Base-by-base conservation (phyloP, 2,113 vertebrate genomes). In the Struthidea cinerea region DNA sequence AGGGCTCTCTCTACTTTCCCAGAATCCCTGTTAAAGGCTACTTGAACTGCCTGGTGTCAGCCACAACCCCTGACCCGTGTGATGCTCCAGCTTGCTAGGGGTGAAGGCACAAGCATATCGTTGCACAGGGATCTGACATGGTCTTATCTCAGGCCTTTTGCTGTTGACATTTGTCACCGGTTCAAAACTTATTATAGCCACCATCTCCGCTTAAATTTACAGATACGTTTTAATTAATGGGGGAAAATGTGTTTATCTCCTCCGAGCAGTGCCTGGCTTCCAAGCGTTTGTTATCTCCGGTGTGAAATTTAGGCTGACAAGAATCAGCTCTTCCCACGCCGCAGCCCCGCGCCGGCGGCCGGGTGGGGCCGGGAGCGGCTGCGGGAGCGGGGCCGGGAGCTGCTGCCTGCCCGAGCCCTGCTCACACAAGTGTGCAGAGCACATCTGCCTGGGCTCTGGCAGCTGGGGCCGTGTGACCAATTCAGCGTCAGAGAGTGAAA, bases 231-330 rank as follows among this genome's bases (percentile, higher is more conserved):
- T 97, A 96, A 98, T 98, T 97, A 97, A 93, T 33, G 63, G 88
- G 87, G 74, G 44, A 16, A 82, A 89, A 94, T 14, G 89, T 56
- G 97, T 97, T 98, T 98, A 97, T 98, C 98, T 98, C 95, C 96
- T 97, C 94, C 94, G 84, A 95, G 97, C 98, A 99, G 98, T 41
- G 94, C 96, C 92, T 75, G 90, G 90, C 94, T 98, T 98, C 97
- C 93, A 67, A 92, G 95, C 97, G 57, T 96, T 97, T 96, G 97
- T 98, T 98, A 98, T 98, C 98, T 97, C 93, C 91, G 97, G 98
- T 98, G 98, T 98, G 98, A 99, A 98, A 98, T 98, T 94, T 75
- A 85, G 97, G 97, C 97, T 98, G 98, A 98, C 98, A 98, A 98
- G 98, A 98, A 98, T 98, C 96, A 97, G 95, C 92, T 67, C 95